Evolutionary conservation across 2,888 invertebrate genomes (phyloP).

Genomic region (Pollenia labialis): DNA sequence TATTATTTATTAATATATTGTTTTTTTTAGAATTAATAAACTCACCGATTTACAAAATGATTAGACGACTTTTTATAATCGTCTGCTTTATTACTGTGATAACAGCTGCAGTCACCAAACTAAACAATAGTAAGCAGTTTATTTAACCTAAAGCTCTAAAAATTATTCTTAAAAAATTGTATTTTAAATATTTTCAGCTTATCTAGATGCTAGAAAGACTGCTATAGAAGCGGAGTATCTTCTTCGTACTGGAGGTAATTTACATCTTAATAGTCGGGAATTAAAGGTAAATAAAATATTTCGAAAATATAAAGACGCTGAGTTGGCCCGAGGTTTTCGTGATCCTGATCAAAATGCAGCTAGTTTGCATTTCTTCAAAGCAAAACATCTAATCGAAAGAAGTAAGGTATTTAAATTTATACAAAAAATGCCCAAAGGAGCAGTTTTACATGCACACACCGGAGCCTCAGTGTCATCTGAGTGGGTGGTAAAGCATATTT

Average conservation of each 20-base stretch:
- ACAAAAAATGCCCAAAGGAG: conserved; percentile 86
- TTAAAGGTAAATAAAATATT: conserved; percentile 80
- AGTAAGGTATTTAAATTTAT: conserved; percentile 86
- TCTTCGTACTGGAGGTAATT: conserved; percentile 80
- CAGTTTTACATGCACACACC: conserved; percentile 86
- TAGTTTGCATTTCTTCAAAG: conserved; percentile 85
- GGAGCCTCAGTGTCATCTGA: conserved; percentile 85
- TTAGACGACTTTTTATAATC: not conserved
- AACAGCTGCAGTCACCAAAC: conserved; percentile 16
- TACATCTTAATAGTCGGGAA: conserved; percentile 78
- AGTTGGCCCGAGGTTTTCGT: conserved; percentile 78
- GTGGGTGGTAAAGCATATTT: conserved; percentile 85
- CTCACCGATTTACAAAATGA: conserved; percentile 1
- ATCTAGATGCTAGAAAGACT: conserved; percentile 80
- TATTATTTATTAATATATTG: no score
- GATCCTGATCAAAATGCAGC: conserved; percentile 83
- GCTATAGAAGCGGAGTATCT: conserved; percentile 81
- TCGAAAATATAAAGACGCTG: conserved; percentile 80
- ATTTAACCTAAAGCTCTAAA: not conserved
- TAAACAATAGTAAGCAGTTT: conserved; percentile 40
- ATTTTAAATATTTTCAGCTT: conserved; percentile 75
- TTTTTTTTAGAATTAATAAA: conserved; percentile 2
- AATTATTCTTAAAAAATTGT: not conserved
- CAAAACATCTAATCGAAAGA: conserved; percentile 85
- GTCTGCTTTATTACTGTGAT: conserved; percentile 1